Evolutionary conservation across 2,888 invertebrate genomes (phyloP).

Genomic region (Criorhina ranunculi): DNA sequence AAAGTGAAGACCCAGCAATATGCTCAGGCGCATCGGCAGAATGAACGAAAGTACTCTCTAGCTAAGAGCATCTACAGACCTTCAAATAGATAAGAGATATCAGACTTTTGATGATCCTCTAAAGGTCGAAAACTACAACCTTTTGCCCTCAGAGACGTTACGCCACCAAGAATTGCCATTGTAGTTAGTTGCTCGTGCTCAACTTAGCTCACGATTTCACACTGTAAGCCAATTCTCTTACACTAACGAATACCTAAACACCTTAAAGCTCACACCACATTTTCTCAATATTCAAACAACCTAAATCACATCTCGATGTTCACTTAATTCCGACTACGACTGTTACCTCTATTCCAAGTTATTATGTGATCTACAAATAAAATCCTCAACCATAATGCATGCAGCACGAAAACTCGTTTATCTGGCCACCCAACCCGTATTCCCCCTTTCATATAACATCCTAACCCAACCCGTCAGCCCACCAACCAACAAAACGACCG

Average conservation of each 20-base stretch:
- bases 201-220: no score
- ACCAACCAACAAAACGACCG: slow-evolving; percentile 52
- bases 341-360: slow-evolving; percentile 69
- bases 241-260: neutral
- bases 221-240: no score
- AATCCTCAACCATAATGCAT: slow-evolving; percentile 74
- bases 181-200: no score
- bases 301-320: slow-evolving; percentile 23
- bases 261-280: slow-evolving; percentile 25
- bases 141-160: no score
- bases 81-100: no score
- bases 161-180: no score
- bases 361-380: slow-evolving; percentile 76
- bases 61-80: no score
- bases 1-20: no score
- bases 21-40: no score
- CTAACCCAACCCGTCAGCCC: slow-evolving; percentile 43
- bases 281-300: neutral
- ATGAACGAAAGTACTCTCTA: no score
- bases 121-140: no score
- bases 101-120: no score
- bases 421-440: slow-evolving; percentile 63
- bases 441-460: slow-evolving; percentile 34
- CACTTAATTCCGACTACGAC: slow-evolving; percentile 65
- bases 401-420: slow-evolving; percentile 75